phyloP scores from a whole-genome alignment of 2,797 vertebrate genomes.

The Margarornis squamiger region DNA sequence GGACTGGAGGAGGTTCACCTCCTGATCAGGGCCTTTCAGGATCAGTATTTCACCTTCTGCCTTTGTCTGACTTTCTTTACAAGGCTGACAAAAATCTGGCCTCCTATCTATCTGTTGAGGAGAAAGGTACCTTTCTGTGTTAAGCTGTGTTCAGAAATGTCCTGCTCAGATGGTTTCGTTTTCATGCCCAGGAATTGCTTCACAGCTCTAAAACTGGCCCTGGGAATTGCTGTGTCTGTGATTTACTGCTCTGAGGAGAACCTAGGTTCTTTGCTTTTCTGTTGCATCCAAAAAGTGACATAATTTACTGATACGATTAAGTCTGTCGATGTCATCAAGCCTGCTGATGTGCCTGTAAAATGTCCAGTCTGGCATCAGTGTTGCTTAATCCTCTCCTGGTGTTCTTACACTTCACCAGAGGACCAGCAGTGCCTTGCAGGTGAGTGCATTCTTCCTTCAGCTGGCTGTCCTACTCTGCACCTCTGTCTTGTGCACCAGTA shows the following conservation, averaged over 20 bases:
- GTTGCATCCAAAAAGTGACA: neutral
- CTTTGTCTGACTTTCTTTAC: neutral
- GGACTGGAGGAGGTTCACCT: neutral
- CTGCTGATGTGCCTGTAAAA: neutral
- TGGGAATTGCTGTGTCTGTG: neutral
- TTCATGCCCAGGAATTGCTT: neutral
- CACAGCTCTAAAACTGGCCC: neutral
- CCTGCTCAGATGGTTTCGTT: neutral
- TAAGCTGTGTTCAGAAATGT: neutral
- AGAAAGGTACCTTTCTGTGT: neutral
- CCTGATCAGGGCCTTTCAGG: neutral
- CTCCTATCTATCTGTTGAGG: accelerated
- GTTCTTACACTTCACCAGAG: neutral
- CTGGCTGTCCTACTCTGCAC: neutral
- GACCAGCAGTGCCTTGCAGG: neutral
- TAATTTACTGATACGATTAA: neutral
- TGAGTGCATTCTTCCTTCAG: neutral
- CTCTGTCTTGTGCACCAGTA: neutral
- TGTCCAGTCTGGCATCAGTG: neutral
- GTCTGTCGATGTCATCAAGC: neutral
- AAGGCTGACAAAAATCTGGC: neutral
- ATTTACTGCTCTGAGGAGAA: neutral
- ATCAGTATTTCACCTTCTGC: neutral
- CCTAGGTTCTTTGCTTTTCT: neutral
- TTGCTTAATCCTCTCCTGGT: neutral